phyloP scores from a whole-genome alignment of 2,888 invertebrate species.

The Lepidocyrtoides sp. region DNA sequence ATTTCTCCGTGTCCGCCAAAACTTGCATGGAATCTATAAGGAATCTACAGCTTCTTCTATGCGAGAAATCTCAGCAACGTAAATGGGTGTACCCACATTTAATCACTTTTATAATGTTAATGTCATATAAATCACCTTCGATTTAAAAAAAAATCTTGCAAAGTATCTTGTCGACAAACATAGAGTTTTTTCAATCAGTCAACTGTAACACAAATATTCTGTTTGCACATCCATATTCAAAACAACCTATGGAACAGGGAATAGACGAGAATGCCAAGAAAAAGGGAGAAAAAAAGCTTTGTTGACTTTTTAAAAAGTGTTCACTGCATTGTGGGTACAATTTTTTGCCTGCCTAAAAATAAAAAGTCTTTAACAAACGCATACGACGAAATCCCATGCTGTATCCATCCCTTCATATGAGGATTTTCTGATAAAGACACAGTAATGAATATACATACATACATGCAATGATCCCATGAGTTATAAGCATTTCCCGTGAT shows the following conservation, averaged over 20 bases:
- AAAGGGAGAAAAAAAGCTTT: slow-evolving; percentile 1
- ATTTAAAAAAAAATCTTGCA: slow-evolving; percentile 49
- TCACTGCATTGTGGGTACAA: not conserved
- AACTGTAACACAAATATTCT: not conserved
- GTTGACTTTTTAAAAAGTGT: slow-evolving; percentile 65
- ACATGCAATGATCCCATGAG: too few relatives aligned
- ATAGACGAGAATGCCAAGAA: not conserved
- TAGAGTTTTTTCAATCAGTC: slow-evolving; percentile 20
- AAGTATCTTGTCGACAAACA: slow-evolving; percentile 54
- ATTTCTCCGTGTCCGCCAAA: not conserved
- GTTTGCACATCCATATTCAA: slow-evolving; percentile 53
- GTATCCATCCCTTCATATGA: not conserved
- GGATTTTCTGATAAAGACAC: too few relatives aligned
- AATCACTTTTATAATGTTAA: too few relatives aligned
- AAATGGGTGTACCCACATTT: too few relatives aligned
- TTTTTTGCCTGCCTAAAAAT: slow-evolving; percentile 64
- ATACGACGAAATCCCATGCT: not conserved
- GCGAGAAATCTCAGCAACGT: too few relatives aligned
- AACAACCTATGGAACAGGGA: slow-evolving; percentile 33
- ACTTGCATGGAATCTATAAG: slow-evolving; percentile 15
- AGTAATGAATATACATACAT: too few relatives aligned
- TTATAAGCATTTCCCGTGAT: too few relatives aligned
- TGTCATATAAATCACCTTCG: too few relatives aligned
- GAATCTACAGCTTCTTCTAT: too few relatives aligned
- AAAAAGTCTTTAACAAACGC: slow-evolving; percentile 11